These are phyloP conservation scores for Columba guinea DNA, from an alignment of 2,797 vertebrate genomes.

Conservation along the genomic window DNA sequence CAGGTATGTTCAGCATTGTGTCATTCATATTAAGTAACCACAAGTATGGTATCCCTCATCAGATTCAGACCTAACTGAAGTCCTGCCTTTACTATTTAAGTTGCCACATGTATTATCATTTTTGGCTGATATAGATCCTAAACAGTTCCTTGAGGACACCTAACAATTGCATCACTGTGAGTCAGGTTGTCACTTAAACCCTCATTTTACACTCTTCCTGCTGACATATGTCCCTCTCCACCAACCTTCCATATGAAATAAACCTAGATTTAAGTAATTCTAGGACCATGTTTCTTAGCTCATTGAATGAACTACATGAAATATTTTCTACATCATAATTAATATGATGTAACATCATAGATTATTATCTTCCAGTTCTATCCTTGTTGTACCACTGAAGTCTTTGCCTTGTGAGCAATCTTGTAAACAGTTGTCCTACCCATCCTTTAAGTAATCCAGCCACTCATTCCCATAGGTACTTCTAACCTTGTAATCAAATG, in stretches of 20 bases:
- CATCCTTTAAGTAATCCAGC: background rate
- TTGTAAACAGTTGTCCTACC: background rate
- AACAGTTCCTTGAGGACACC: conserved; percentile 40
- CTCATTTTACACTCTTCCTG: background rate
- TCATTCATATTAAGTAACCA: background rate
- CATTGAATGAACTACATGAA: background rate
- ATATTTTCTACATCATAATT: background rate
- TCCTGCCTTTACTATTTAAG: background rate
- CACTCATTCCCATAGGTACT: background rate
- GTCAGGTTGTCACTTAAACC: background rate
- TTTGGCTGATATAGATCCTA: conserved; percentile 14
- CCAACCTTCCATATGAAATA: background rate
- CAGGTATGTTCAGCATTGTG: background rate
- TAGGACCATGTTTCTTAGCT: background rate
- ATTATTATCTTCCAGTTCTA: background rate
- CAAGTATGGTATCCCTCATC: background rate
- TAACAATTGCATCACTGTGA: background rate
- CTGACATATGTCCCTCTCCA: background rate
- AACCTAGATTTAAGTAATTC: background rate
- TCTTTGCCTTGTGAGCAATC: background rate
- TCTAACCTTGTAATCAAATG: background rate
- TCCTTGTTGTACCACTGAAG: background rate
- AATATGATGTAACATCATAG: background rate
- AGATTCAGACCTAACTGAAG: conserved; percentile 15
- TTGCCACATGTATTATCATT: background rate